Percentiles rank a stretch among this genome's conserved stretches.
These are phyloP conservation scores for Phenganax subtilis DNA, from an alignment of 92 coral and sea anemone species.

Conservation along the genomic window DNA sequence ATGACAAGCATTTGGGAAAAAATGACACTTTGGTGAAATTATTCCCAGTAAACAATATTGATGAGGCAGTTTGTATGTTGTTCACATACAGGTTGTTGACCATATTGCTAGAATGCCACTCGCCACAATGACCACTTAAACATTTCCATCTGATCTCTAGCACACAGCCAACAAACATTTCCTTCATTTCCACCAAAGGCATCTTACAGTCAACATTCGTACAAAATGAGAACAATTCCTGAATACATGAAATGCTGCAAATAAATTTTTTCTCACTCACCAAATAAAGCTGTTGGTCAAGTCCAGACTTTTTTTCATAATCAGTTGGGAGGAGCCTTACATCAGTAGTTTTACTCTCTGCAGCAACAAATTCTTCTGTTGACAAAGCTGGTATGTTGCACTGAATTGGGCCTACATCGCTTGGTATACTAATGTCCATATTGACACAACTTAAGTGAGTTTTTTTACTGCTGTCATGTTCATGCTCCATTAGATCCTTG, in stretches of 20 bases:
- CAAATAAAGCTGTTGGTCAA: constrained; percentile 26
- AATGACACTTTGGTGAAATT: constrained; percentile 33
- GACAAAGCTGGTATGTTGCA: background rate
- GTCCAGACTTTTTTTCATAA: constrained; percentile 4
- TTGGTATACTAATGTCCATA: too few relatives aligned
- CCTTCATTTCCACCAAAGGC: constrained; percentile 41
- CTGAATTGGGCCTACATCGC: too few relatives aligned
- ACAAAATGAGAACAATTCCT: constrained; percentile 35
- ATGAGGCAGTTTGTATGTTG: constrained; percentile 36
- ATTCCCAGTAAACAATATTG: constrained; percentile 41
- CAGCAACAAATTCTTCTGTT: background rate
- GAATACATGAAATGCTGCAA: constrained; percentile 18
- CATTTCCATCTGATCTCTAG: constrained; percentile 37
- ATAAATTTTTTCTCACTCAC: constrained; percentile 41
- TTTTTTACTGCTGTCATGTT: background rate
- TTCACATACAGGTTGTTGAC: constrained; percentile 42
- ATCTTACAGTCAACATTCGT: constrained; percentile 39
- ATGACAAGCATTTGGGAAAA: constrained; percentile 23
- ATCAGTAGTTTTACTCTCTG: background rate
- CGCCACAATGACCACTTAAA: constrained; percentile 27
- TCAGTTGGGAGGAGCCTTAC: background rate
- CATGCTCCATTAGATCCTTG: background rate
- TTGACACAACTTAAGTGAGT: too few relatives aligned
- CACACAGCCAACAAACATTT: constrained; percentile 39
- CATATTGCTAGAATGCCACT: constrained; percentile 38